A percentile compares a stretch with the other conserved stretches of the same genome.
Conservation (phyloP, 2,113 vertebrate genomes). For the Sylvia atricapilla region DNA sequence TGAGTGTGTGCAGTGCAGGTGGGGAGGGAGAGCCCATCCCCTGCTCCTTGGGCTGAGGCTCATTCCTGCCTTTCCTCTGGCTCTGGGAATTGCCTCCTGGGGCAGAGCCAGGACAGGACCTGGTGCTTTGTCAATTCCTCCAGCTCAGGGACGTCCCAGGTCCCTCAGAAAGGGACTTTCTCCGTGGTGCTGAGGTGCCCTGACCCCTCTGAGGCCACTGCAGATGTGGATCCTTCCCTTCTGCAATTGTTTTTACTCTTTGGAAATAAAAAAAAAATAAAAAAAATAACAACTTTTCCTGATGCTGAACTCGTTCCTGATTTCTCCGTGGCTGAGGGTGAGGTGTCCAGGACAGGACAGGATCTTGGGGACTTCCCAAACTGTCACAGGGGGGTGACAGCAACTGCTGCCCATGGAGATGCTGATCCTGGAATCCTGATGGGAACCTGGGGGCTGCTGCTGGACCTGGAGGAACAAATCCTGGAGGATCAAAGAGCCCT, state of each 20-base stretch:
- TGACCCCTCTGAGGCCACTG: neutral
- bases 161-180: neutral
- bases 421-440: neutral
- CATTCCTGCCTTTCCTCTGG: neutral
- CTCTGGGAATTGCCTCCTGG: neutral
- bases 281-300: neutral
- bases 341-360: accelerated
- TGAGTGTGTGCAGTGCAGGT: neutral
- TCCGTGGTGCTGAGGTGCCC: neutral
- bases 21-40: neutral
- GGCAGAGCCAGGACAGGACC: neutral
- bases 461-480: neutral
- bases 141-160: neutral
- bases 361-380: accelerated
- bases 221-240: neutral
- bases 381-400: neutral
- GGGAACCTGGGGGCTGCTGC: neutral
- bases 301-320: neutral
- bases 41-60: neutral
- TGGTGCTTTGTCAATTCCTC: neutral
- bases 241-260: neutral
- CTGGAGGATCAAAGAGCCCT: neutral
- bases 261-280: neutral
- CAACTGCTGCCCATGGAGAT: neutral
- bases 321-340: neutral